Evolutionary conservation across 2,113 vertebrate species (phyloP), one percentile per base, ranked within the genome.

Genomic region (Corythornis cristatus): DNA sequence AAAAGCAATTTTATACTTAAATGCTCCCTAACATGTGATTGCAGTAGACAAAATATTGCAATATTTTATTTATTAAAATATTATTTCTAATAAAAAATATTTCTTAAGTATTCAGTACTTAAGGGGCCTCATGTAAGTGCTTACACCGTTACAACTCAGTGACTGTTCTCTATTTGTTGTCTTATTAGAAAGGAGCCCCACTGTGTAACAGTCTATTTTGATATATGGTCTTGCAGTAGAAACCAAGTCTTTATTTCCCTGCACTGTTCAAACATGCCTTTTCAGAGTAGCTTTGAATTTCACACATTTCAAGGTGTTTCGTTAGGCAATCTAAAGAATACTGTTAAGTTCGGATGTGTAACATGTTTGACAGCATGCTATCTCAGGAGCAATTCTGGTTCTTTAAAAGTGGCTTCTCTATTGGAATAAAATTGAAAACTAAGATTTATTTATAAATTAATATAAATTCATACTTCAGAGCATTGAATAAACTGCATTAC

Each of bases 151-250:
- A 64, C 19, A 78, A 58, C 62, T 74, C 48, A 35, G 33, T 85
- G 56, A 89, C 54, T 88, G 61, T 91, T 89, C 90, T 90, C 61
- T 60, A 57, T 18, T 83, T 81, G 22, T 64, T 80, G 15, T 33
- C 28, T 25, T 88, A 58, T 64, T 81, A 91, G 61, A 92, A 87
- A 77, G 40, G 18, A 56, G 7, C 11, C 82, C 40, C 31, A 29
- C 88, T 57, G 86, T 53, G 88, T 93, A 96, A 91, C 91, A 72
- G 57, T 42, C 43, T 28, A 46, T 74, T 91, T 67, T 80, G 53
- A 83, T 64, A 53, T 6, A 23, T 33, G 12, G 7, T 83, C 1
- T 67, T 88, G 53, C 40, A 74, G 26, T 48, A 68, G 45, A 85
- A 91, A 74, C 11, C 48, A 88, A 48, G 35, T 22, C 15, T 60